Evolutionary conservation across 2,888 invertebrate genomes (phyloP), one percentile per base, ranked within the genome.

Genomic region (Acanthosoma haemorrhoidale): DNA sequence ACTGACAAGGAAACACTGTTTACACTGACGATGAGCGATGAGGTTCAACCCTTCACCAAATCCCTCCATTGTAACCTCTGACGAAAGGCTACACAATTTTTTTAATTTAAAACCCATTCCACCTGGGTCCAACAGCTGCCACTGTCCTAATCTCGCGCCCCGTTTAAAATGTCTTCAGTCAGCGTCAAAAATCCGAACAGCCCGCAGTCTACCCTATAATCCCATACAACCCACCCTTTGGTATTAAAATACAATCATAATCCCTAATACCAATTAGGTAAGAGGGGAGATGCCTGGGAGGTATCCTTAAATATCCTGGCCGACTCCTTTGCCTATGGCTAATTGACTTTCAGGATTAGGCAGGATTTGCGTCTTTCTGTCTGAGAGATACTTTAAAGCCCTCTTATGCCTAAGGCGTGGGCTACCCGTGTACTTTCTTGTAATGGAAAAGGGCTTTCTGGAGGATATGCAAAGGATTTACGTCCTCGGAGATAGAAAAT

Each of bases 201-300:
- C 43, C 25, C 1, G n/a, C 8, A 1, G n/a, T n/a, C n/a, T n/a
- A n/a, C n/a, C n/a, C n/a, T n/a, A n/a, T 51, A 51, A 51, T 51
- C 51, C 51, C 25, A n/a, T 9, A 25, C n/a, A 11, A 25, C n/a
- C 25, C 18, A 51, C 25, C 51, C 29, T 51, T n/a, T n/a, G n/a
- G 36, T 61, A 61, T 61, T 61, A 61, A 61, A 61, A 31, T 61
- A 61, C 61, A 36, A 61, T 61, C 61, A 61, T 61, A 61, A 61
- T 61, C 61, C 61, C 61, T 61, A 36, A 34, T 36, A 61, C 6
- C 61, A 61, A 61, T 61, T 61, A 61, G 61, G 5, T 21, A 0
- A 18, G 13, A 11, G 18, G 32, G 59, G 16, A 9, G 36, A 36
- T 9, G 8, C 36, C 13, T 36, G 41, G 41, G 21, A 51, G 25